Percentiles rank a stretch among this genome's conserved stretches.
Conservation (phyloP, 2,797 vertebrate genomes). For the Sebastes elongatus region DNA sequence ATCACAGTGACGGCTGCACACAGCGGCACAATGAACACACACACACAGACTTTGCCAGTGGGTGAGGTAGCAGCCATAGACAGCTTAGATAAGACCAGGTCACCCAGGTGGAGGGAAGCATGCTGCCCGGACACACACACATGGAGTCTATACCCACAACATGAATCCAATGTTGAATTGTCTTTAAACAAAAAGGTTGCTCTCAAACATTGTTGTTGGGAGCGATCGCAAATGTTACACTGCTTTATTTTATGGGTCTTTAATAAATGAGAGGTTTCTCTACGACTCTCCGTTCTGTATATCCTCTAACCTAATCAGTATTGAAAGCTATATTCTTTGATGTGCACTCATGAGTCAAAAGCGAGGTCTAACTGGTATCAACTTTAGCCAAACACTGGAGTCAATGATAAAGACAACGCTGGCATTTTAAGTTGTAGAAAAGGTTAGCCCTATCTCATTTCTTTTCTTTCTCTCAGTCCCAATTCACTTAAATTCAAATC, state of each 20-base stretch:
- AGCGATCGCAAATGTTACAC: not conserved
- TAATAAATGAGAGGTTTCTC: not conserved
- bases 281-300: not conserved
- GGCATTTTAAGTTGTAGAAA: conserved; percentile 56
- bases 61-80: conserved; percentile 46
- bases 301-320: not conserved
- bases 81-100: conserved; percentile 67
- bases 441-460: conserved; percentile 44
- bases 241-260: not conserved
- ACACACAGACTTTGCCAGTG: conserved; percentile 36
- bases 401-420: conserved; percentile 58
- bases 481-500: conserved; percentile 54
- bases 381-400: conserved; percentile 40
- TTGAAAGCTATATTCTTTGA: not conserved
- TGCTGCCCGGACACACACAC: conserved; percentile 17
- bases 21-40: conserved; percentile 42
- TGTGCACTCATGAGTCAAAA: conserved; percentile 26
- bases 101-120: conserved; percentile 49
- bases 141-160: not conserved
- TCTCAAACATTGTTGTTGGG: not conserved
- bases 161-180: not conserved
- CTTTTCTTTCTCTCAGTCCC: conserved; percentile 26
- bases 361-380: conserved; percentile 23
- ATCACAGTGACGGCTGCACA: conserved; percentile 76
- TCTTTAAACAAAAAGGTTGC: not conserved